phyloP scores from a whole-genome alignment of 2,888 invertebrate species.

The Pandemis heparana region DNA sequence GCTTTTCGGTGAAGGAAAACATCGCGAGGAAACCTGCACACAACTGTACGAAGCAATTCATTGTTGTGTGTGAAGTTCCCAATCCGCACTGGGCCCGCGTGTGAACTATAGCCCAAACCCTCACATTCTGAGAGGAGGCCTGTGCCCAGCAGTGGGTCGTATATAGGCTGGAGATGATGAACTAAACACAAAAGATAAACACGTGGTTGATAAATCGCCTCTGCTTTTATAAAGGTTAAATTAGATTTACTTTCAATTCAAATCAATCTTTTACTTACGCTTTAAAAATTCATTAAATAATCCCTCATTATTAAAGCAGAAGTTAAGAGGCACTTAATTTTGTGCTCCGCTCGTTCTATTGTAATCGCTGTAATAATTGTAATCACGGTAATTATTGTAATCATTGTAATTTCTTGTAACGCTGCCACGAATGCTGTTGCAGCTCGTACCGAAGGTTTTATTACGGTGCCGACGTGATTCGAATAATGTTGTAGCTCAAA shows the following conservation, averaged over 20 bases:
- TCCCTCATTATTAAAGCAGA: not conserved
- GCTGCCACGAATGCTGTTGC: conserved; percentile 41
- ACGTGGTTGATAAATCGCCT: no score
- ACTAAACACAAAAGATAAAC: no score
- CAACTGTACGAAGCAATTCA: no score
- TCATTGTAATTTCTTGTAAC: conserved; percentile 34
- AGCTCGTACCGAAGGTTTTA: conserved; percentile 42
- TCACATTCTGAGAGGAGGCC: no score
- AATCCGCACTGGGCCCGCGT: no score
- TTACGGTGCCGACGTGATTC: conserved; percentile 38
- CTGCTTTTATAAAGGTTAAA: no score
- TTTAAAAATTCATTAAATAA: not conserved
- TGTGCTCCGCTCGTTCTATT: conserved; percentile 21
- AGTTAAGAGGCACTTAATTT: conserved; percentile 7
- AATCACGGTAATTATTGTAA: conserved; percentile 26
- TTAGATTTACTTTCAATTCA: no score
- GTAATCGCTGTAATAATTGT: conserved; percentile 26
- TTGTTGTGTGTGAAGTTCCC: no score
- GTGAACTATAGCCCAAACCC: no score
- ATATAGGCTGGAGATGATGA: not conserved
- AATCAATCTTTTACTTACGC: not conserved
- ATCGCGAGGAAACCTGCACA: no score
- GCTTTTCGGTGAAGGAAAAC: no score
- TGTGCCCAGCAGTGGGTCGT: not conserved
- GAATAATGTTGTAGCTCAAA: conserved; percentile 28